Base-by-base conservation (phyloP, 2,797 vertebrate genomes). In the Adrianichthys oophorus region DNA sequence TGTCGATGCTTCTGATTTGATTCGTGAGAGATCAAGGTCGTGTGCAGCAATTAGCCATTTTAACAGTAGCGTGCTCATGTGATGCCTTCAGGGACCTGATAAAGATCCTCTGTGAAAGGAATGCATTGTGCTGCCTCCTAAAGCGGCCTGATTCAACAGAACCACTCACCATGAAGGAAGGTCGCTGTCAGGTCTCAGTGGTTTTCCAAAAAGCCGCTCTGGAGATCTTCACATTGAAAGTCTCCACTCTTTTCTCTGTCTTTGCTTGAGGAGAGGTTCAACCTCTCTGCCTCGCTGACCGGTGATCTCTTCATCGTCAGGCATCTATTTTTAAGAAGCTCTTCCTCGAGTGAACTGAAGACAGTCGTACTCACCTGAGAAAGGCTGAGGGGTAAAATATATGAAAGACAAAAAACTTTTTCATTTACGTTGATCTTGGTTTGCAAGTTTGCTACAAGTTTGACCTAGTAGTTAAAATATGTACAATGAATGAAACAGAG, bases 1-100 rank as follows among this genome's bases (percentile, higher is more conserved):
- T 64, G 76, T 84, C 54, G 13, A 77, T 84, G 69, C 64, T 77
- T 84, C 68, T 74, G 68, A 84, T 84, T 83, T 78, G 77, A 87
- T 80, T 79, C 65, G 68, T 12, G 23, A 66, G 68, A 72, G 67
- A 86, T 84, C 48, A 65, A 75, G 73, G 76, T 78, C 23, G 41
- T 47, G 67, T 65, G 55, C 70, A 64, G 67, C 67, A 72, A 82
- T 79, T 76, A 69, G 76, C 65, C 48, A 54, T 79, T 82, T 74
- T 77, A 76, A 69, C 67, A 64, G 57, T 55, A 48, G 44, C 56
- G 52, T 52, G 71, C 54, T 37, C n/a, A n/a, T 1, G 17, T 1
- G 54, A 56, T 62, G 67, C 52, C 59, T 65, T 40, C 15, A 4
- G 54, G 73, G 70, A 43, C 53, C 54, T 40, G 45, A 59, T 32